Evolutionary conservation across 2,797 vertebrate species (phyloP).

Genomic region (Halcyon smyrnensis): DNA sequence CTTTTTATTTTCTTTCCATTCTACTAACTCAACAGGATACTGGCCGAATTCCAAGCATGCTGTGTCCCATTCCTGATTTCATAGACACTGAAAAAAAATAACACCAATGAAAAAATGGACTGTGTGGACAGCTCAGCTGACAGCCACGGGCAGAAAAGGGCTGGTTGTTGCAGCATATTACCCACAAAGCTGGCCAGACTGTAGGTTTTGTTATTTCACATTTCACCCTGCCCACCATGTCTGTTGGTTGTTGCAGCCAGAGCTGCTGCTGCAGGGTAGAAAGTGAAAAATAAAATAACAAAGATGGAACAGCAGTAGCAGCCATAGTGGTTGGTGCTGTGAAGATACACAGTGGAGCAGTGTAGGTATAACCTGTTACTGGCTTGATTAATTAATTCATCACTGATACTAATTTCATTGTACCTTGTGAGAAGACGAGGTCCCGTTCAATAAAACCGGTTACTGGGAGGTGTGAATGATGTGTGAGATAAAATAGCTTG

Average conservation of each 20-base stretch:
- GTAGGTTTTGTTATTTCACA: constrained; percentile 58
- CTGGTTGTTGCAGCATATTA: constrained; percentile 46
- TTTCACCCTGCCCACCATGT: constrained; percentile 49
- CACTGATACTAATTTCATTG: not conserved
- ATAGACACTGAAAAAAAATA: constrained; percentile 32
- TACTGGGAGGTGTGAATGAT: not conserved
- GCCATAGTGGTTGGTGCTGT: not conserved
- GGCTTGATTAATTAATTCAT: constrained; percentile 8
- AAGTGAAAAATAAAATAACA: constrained; percentile 45
- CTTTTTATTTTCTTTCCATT: constrained; percentile 74
- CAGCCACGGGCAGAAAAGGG: constrained; percentile 61
- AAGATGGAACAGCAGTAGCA: not conserved
- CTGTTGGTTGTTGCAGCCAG: constrained; percentile 47
- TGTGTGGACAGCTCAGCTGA: constrained; percentile 60
- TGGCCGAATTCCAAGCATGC: constrained; percentile 71
- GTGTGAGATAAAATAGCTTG: constrained; percentile 10
- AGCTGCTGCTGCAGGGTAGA: constrained; percentile 10
- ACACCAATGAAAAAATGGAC: constrained; percentile 45
- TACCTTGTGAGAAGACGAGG: not conserved
- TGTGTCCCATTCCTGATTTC: constrained; percentile 67
- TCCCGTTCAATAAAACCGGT: constrained; percentile 19
- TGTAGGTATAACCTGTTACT: not conserved
- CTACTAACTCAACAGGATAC: constrained; percentile 63
- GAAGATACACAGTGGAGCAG: not conserved
- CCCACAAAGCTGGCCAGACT: constrained; percentile 54